These are phyloP conservation scores for Erethizon dorsatum DNA, from an alignment of 2,797 vertebrate species.

Conservation along the genomic window DNA sequence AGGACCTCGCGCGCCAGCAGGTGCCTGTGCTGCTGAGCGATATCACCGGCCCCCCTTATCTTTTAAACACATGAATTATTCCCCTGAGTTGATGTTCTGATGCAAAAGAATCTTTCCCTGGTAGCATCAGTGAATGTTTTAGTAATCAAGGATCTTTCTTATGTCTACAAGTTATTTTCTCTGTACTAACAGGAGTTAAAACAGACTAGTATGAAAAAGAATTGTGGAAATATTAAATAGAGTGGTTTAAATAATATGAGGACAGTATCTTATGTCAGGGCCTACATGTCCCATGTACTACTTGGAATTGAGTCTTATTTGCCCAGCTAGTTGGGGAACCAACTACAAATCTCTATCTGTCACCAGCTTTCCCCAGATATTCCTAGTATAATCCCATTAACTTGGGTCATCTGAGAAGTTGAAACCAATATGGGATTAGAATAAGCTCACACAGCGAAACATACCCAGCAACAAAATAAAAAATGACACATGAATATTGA, in stretches of 20 bases:
- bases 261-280: not conserved
- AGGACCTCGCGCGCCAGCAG: too few relatives aligned
- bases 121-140: not conserved
- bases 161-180: not conserved
- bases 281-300: not conserved
- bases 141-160: not conserved
- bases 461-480: not conserved
- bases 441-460: not conserved
- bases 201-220: not conserved
- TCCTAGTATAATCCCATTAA: not conserved
- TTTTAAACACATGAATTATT: not conserved
- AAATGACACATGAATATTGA: not conserved
- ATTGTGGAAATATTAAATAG: not conserved
- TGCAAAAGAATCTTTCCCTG: not conserved
- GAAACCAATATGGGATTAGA: not conserved
- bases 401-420: not conserved
- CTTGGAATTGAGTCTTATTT: not conserved
- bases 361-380: not conserved
- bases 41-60: not conserved
- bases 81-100: not conserved
- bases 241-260: not conserved
- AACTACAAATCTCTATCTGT: not conserved
- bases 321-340: not conserved
- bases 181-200: not conserved
- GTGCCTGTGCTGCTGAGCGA: too few relatives aligned